These are phyloP conservation scores for Charadrius vociferus DNA, from an alignment of 2,113 vertebrate species.

Conservation along the genomic window DNA sequence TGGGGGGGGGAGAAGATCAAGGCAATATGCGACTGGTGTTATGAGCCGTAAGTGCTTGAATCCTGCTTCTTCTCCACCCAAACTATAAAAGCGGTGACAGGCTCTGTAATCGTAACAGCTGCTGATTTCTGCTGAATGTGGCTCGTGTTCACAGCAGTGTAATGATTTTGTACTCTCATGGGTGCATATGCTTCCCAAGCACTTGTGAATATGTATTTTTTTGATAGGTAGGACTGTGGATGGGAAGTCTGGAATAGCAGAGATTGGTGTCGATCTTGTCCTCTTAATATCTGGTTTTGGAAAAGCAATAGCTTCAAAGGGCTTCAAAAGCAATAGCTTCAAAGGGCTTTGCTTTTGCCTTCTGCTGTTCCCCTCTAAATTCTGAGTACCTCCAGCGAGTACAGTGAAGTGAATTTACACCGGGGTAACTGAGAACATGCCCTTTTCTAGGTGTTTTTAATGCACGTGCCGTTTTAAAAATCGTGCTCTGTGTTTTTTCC, in stretches of 20 bases:
- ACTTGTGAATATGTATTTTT: background rate
- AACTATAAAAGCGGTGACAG: constrained; percentile 58
- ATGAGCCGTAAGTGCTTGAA: constrained; percentile 51
- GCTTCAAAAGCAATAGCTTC: no score
- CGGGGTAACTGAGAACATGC: background rate
- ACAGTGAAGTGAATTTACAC: background rate
- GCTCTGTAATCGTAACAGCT: constrained; percentile 37
- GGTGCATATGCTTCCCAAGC: background rate
- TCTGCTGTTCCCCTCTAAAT: background rate
- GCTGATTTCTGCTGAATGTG: constrained; percentile 55
- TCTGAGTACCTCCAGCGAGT: background rate
- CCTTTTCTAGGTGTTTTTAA: background rate
- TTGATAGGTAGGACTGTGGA: background rate
- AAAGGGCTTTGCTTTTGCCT: background rate
- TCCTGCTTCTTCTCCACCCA: constrained; percentile 53
- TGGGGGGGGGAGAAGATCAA: constrained; percentile 7
- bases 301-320: background rate
- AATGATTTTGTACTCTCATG: constrained; percentile 10
- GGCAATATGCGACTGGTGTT: constrained; percentile 61
- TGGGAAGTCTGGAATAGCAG: background rate
- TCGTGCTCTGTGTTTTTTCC: background rate
- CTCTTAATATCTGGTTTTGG: background rate
- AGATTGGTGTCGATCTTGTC: background rate
- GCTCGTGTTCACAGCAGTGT: constrained; percentile 12
- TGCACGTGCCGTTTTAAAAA: background rate